These are phyloP conservation scores for Tridacna crocea DNA, from an alignment of 2,888 invertebrate genomes.

Conservation along the genomic window DNA sequence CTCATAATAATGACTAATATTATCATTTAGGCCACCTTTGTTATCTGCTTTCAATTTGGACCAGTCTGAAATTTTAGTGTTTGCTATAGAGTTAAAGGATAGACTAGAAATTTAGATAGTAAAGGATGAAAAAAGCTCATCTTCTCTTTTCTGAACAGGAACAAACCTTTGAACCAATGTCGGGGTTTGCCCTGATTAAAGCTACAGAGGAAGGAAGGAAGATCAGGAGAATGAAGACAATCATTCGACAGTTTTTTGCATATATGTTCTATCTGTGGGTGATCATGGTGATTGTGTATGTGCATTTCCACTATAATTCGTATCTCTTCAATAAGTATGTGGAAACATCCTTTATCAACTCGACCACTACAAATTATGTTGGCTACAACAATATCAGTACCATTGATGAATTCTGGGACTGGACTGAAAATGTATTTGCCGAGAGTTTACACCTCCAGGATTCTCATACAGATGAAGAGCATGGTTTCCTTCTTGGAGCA, in stretches of 20 bases:
- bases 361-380: conserved; percentile 40
- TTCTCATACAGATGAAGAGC: conserved; percentile 59
- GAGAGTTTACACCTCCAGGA: conserved; percentile 67
- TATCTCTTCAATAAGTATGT: conserved; percentile 66
- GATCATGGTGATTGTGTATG: conserved; percentile 73
- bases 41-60: too few species aligned
- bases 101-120: too few species aligned
- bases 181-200: conserved; percentile 80
- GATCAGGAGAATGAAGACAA: conserved; percentile 73
- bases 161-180: conserved; percentile 76
- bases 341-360: conserved; percentile 61
- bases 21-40: too few species aligned
- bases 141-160: conserved; percentile 64
- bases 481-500: conserved; percentile 74
- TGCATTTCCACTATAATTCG: conserved; percentile 66
- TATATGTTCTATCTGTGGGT: conserved; percentile 76
- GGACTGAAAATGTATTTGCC: conserved; percentile 71
- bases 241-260: conserved; percentile 74
- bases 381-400: conserved; percentile 66
- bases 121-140: too few species aligned
- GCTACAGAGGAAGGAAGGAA: conserved; percentile 78
- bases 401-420: conserved; percentile 74
- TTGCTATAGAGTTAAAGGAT: too few species aligned
- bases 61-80: too few species aligned
- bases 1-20: too few species aligned